These are phyloP conservation scores for Pteropus rufus DNA, from an alignment of 2,797 vertebrate species.

Conservation along the genomic window DNA sequence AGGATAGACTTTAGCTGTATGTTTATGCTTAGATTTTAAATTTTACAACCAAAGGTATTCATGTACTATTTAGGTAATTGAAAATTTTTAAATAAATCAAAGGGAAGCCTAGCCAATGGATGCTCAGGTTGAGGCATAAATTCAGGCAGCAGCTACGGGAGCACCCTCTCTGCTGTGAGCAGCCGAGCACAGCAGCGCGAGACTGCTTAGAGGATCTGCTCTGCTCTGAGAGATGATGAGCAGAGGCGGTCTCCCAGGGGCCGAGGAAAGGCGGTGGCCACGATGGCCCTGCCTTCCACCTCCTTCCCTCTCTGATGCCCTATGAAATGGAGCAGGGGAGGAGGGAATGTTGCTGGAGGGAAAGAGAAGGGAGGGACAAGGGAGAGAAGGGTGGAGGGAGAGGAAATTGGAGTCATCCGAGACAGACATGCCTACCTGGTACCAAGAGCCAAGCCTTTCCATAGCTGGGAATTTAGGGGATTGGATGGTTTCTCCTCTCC, in stretches of 20 bases:
- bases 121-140: background rate
- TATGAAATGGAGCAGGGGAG: background rate
- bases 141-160: accelerated
- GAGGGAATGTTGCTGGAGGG: too few relatives aligned
- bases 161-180: accelerated
- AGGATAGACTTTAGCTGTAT: background rate
- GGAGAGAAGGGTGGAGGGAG: background rate
- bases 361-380: background rate
- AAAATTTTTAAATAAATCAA: background rate
- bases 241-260: background rate
- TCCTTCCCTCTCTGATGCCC: background rate
- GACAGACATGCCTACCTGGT: background rate
- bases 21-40: background rate
- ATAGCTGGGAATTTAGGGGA: background rate
- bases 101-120: background rate
- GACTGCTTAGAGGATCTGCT: background rate
- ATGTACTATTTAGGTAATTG: background rate
- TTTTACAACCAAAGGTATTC: background rate
- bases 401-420: background rate
- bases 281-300: background rate
- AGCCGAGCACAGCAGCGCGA: accelerated
- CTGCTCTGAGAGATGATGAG: too few relatives aligned
- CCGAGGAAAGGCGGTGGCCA: too few relatives aligned
- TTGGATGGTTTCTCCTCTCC: background rate
- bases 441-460: background rate